Percentiles rank a stretch among this genome's conserved stretches.
Evolutionary conservation across 1,140 invertebrate species (phyloP).

Genomic region (Zaprionus africanus): DNA sequence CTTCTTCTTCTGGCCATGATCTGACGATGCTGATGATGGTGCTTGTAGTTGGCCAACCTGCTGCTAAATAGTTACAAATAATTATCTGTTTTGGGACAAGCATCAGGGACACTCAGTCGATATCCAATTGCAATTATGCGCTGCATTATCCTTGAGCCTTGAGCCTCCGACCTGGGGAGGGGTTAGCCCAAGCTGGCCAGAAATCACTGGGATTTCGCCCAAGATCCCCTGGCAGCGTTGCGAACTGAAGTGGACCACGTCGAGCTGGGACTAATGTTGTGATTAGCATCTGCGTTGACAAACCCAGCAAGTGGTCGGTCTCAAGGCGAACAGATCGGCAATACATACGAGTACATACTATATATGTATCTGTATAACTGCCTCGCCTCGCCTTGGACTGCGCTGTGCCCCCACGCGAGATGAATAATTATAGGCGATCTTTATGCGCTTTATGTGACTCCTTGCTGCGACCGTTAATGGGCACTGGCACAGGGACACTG

Average conservation of each 20-base stretch:
- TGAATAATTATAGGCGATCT: conserved; percentile 84
- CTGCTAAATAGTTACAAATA: conserved; percentile 74
- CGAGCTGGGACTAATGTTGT: conserved; percentile 74
- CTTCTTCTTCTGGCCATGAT: neutral
- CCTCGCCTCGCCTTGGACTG: conserved; percentile 24
- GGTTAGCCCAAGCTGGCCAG: conserved; percentile 67
- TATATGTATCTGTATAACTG: neutral
- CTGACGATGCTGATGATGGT: neutral
- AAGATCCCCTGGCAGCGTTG: neutral
- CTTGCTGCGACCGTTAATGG: conserved; percentile 83
- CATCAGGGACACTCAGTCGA: conserved; percentile 28
- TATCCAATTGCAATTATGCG: conserved; percentile 67
- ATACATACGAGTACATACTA: neutral
- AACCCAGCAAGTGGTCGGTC: conserved; percentile 78
- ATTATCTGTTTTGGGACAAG: conserved; percentile 71
- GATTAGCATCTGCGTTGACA: conserved; percentile 84
- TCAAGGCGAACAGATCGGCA: conserved; percentile 55
- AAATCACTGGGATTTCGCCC: conserved; percentile 44
- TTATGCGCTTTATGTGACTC: conserved; percentile 74
- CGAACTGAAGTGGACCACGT: conserved; percentile 67
- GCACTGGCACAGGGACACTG: conserved; percentile 18
- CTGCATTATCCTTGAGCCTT: conserved; percentile 45
- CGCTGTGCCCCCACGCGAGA: conserved; percentile 75
- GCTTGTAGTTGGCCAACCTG: conserved; percentile 34
- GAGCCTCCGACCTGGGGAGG: conserved; percentile 35